Base-by-base conservation (phyloP, 1,140 invertebrate genomes). In the Drosophila arizonae region DNA sequence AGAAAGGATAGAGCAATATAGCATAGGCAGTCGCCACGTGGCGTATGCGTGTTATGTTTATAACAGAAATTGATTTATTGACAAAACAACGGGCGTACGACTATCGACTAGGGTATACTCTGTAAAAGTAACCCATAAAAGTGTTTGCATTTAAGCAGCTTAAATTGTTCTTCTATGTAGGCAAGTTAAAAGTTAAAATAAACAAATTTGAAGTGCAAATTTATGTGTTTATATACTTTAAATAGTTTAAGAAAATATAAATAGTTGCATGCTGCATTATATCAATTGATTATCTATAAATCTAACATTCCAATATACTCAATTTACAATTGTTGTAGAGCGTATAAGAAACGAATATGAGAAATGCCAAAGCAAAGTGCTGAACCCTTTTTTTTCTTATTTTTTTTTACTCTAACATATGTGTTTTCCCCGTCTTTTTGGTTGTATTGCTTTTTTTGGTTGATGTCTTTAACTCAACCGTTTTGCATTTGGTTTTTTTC, bases 1-100 rank as follows among this genome's bases (percentile, higher is more conserved):
- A 63, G 60, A 39, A 65, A 17, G 15, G 36, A n/a, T 15, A 21
- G 6, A 67, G 51, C 39, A 10, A 41, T 64, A 30, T 60, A 72
- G 71, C 55, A 75, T 70, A 66, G 61, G 50, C 67, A 50, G 64
- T 57, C 58, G 54, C 73, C 73, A 77, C 60, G 79, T 81, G 70
- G 82, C 84, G 85, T 84, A 84, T 87, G 84, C 84, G 84, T 87
- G 84, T 84, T 89, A 88, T 88, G 85, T 84, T 87, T 84, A 84
- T 87, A 79, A 74, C 70, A 65, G 88, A 88, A 88, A 88, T 88
- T 88, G 84, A 88, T 88, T 88, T 88, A 88, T 88, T 88, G 84
- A 88, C 80, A 88, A 88, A 88, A 88, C 84, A 88, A 39, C 45
- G 62, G 56, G 36, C 74, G 70, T 41, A 63, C 58, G 46, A 30